Evolutionary conservation across 2,797 vertebrate genomes (phyloP).

Genomic region (Ficedula albicollis): DNA sequence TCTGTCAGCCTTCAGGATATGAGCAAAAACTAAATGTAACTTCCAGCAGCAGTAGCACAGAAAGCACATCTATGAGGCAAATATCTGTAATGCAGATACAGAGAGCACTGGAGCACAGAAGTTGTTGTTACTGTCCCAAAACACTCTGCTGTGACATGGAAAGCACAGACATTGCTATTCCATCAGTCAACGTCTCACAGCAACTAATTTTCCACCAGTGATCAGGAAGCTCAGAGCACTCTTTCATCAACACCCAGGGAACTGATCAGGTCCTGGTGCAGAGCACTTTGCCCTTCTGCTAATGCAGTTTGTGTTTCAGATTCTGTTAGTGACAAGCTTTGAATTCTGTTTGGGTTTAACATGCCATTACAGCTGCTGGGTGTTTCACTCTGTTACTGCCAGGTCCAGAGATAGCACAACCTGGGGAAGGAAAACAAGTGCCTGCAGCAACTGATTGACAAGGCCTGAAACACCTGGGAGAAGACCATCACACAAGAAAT

Average conservation of each 20-base stretch:
- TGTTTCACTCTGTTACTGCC: constrained; percentile 12
- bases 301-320: constrained; percentile 45
- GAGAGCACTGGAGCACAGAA: background rate
- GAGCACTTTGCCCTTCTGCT: background rate
- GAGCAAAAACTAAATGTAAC: background rate
- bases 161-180: background rate
- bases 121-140: background rate
- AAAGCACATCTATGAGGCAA: background rate
- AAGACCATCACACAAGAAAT: constrained; percentile 24
- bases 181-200: background rate
- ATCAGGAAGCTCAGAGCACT: background rate
- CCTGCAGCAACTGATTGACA: constrained; percentile 51
- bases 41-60: background rate
- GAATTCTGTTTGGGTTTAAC: constrained; percentile 41
- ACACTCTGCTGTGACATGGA: background rate
- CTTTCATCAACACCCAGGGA: background rate
- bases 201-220: background rate
- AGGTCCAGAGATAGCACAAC: constrained; percentile 26
- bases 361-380: constrained; percentile 2
- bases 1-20: background rate
- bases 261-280: background rate
- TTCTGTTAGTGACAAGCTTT: constrained; percentile 46
- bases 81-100: background rate
- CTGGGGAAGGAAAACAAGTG: constrained; percentile 9
- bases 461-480: constrained; percentile 38